phyloP scores from a whole-genome alignment of 2,888 invertebrate genomes.

The Himalopsyche tibetana region DNA sequence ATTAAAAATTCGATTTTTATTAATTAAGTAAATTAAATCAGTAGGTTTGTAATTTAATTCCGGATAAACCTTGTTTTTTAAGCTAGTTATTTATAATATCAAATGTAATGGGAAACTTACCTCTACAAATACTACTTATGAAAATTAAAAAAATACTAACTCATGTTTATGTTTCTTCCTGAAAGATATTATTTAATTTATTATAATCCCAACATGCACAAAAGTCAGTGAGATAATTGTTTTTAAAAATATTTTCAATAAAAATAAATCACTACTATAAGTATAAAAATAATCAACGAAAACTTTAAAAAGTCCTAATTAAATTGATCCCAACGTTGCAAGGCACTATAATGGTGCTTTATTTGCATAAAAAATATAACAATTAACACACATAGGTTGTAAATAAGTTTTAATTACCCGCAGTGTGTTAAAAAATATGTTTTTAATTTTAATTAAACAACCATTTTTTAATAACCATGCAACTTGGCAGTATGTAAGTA shows the following conservation, averaged over 20 bases:
- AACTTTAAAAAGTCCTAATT: background rate
- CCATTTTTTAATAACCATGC: background rate
- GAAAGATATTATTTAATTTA: no score
- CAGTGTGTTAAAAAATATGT: slow-evolving; percentile 6
- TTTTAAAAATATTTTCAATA: background rate
- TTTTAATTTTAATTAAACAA: slow-evolving; percentile 15
- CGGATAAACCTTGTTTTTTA: no score
- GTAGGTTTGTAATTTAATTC: no score
- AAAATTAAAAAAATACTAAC: no score
- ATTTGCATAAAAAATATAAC: slow-evolving; percentile 16
- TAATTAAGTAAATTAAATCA: no score
- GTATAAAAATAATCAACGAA: background rate
- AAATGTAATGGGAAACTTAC: no score
- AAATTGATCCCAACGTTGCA: background rate
- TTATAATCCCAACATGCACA: no score
- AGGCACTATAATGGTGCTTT: background rate
- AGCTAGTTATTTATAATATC: no score
- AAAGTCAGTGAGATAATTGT: no score
- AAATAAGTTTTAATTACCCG: slow-evolving; percentile 3
- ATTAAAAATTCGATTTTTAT: no score
- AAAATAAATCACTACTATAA: background rate
- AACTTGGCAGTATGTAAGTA: background rate
- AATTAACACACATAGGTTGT: slow-evolving; percentile 20
- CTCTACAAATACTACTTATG: no score
- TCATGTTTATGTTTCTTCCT: no score